These are phyloP conservation scores for Henricia sp. DNA, from an alignment of 53 echinoderm and acorn worm genomes.

Conservation along the genomic window DNA sequence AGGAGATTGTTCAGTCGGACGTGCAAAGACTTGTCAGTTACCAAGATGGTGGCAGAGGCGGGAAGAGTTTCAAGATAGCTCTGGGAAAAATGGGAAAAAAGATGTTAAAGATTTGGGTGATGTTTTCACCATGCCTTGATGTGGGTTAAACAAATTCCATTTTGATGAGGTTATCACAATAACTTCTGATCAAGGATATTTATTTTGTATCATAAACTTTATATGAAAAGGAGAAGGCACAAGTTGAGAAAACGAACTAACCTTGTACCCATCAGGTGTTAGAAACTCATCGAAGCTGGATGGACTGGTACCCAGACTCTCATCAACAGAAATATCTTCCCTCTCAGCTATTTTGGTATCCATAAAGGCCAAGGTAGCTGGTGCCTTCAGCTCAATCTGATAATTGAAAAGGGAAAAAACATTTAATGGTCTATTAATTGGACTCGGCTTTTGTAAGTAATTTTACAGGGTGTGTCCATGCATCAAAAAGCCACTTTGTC, in stretches of 20 bases:
- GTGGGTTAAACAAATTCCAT: no score
- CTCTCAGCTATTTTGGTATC: slow-evolving; percentile 67
- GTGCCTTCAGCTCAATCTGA: slow-evolving; percentile 45
- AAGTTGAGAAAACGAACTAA: neutral
- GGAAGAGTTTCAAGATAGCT: slow-evolving; percentile 30
- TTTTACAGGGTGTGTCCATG: no score
- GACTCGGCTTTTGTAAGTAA: no score
- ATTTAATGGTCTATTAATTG: no score
- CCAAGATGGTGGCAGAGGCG: slow-evolving; percentile 6
- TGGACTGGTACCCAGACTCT: slow-evolving; percentile 7
- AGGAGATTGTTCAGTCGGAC: slow-evolving; percentile 52
- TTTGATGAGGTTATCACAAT: no score
- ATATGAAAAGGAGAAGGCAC: no score
- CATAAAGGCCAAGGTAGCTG: slow-evolving; percentile 73
- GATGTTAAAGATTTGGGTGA: no score
- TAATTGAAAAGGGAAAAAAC: neutral
- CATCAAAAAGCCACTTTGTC: no score
- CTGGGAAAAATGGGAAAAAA: slow-evolving; percentile 5
- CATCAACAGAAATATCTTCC: slow-evolving; percentile 48
- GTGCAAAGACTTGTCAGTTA: slow-evolving; percentile 29
- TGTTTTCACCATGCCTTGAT: no score
- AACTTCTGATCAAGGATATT: no score
- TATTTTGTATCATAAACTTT: no score
- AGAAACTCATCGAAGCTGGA: slow-evolving; percentile 10
- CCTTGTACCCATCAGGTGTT: slow-evolving; percentile 48